These are phyloP conservation scores for Ips typographus DNA, from an alignment of 1,140 invertebrate genomes.

Conservation along the genomic window DNA sequence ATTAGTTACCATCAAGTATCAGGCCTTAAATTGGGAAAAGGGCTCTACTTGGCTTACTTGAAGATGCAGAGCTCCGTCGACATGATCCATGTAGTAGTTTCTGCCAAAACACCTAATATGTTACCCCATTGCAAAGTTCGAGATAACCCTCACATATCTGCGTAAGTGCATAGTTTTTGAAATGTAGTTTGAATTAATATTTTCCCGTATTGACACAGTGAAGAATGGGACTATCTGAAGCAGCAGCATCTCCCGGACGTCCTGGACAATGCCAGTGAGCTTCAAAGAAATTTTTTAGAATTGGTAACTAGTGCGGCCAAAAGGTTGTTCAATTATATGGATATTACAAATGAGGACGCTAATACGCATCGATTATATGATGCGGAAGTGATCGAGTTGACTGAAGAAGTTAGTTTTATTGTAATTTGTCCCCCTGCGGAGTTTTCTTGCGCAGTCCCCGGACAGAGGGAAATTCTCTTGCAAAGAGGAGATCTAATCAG, in stretches of 20 bases:
- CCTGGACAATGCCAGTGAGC: conserved; percentile 63
- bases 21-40: conserved; percentile 74
- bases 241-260: conserved; percentile 54
- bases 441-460: conserved; percentile 86
- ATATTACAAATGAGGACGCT: conserved; percentile 69
- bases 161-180: conserved; percentile 62
- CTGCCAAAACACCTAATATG: conserved; percentile 87
- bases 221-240: conserved; percentile 87
- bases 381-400: conserved; percentile 88
- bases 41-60: conserved; percentile 92
- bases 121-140: conserved; percentile 89
- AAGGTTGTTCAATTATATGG: conserved; percentile 77
- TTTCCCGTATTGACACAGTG: conserved; percentile 57
- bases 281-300: conserved; percentile 76
- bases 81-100: conserved; percentile 89
- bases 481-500: conserved; percentile 79
- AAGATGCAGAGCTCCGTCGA: conserved; percentile 96
- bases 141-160: conserved; percentile 93
- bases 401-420: conserved; percentile 83
- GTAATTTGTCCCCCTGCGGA: conserved; percentile 88
- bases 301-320: conserved; percentile 69
- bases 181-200: conserved; percentile 11
- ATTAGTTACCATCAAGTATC: conserved; percentile 90
- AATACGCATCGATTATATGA: conserved; percentile 81
- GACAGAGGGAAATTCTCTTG: conserved; percentile 78